Evolutionary conservation across 2,113 vertebrate species (phyloP).

Genomic region (Nothocercus nigrocapillus): DNA sequence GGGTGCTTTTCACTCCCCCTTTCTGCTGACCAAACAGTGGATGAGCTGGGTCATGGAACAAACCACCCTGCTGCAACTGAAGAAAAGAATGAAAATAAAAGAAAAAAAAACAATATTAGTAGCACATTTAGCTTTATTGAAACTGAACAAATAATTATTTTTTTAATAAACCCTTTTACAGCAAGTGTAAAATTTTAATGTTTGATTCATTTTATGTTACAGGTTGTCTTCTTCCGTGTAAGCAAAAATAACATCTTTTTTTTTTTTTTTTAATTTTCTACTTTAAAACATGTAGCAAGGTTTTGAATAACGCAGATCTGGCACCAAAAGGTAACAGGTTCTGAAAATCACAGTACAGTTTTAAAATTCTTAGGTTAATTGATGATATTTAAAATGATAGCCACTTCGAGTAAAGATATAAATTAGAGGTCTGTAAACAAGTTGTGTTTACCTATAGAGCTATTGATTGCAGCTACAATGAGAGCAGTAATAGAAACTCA

Average conservation of each 20-base stretch:
- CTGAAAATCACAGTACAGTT: constrained; percentile 86
- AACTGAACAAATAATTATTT: constrained; percentile 83
- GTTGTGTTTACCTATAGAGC: constrained; percentile 76
- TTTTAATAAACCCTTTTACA: constrained; percentile 84
- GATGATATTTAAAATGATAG: constrained; percentile 83
- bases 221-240: constrained; percentile 76
- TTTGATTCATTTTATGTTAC: constrained; percentile 77
- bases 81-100: constrained; percentile 2
- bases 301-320: constrained; percentile 79
- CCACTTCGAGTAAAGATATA: constrained; percentile 83
- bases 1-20: background rate
- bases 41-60: background rate
- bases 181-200: constrained; percentile 81
- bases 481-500: constrained; percentile 76
- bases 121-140: constrained; percentile 93
- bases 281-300: constrained; percentile 83
- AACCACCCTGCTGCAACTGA: constrained; percentile 7
- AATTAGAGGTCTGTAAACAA: constrained; percentile 81
- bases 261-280: constrained; percentile 64
- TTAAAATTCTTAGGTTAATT: constrained; percentile 80
- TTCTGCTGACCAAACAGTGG: background rate
- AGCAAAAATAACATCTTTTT: constrained; percentile 83
- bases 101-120: constrained; percentile 17
- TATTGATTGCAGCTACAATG: constrained; percentile 79
- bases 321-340: constrained; percentile 83